Percentiles rank a stretch among this genome's conserved stretches.
Conservation (phyloP, 2,888 invertebrate genomes). For the Pherbina coryleti region DNA sequence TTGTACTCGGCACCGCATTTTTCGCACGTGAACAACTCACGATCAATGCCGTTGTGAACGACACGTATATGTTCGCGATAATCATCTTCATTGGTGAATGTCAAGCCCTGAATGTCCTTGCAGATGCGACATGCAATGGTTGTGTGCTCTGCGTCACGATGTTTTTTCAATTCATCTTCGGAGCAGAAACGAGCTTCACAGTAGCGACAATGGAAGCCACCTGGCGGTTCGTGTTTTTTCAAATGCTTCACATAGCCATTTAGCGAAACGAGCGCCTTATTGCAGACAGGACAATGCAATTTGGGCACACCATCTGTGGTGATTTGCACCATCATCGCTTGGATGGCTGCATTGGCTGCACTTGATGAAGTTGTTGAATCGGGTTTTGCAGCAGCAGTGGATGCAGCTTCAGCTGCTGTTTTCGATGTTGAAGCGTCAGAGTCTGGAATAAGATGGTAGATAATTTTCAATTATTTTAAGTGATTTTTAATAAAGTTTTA, state of each 20-base stretch:
- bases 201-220: constrained; percentile 67
- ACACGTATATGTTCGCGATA: constrained; percentile 66
- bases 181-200: constrained; percentile 64
- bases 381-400: constrained; percentile 26
- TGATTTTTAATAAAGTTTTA: neutral
- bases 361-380: constrained; percentile 36
- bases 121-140: constrained; percentile 67
- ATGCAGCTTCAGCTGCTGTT: constrained; percentile 30
- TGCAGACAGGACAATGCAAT: constrained; percentile 64
- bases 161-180: constrained; percentile 61
- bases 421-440: constrained; percentile 9
- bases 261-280: constrained; percentile 58
- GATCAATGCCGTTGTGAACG: constrained; percentile 66
- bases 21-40: constrained; percentile 67
- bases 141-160: constrained; percentile 58
- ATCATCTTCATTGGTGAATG: constrained; percentile 63
- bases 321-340: constrained; percentile 62
- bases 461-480: too few relatives aligned
- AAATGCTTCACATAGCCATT: constrained; percentile 67
- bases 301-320: constrained; percentile 66
- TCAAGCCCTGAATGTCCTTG: constrained; percentile 50
- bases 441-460: neutral
- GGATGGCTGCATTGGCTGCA: constrained; percentile 31
- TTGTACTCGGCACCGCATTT: constrained; percentile 70
- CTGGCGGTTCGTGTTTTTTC: constrained; percentile 67